A percentile compares a stretch with the other conserved stretches of the same genome.
phyloP scores from a whole-genome alignment of 2,797 vertebrate species.

The Gambelia wislizenii region DNA sequence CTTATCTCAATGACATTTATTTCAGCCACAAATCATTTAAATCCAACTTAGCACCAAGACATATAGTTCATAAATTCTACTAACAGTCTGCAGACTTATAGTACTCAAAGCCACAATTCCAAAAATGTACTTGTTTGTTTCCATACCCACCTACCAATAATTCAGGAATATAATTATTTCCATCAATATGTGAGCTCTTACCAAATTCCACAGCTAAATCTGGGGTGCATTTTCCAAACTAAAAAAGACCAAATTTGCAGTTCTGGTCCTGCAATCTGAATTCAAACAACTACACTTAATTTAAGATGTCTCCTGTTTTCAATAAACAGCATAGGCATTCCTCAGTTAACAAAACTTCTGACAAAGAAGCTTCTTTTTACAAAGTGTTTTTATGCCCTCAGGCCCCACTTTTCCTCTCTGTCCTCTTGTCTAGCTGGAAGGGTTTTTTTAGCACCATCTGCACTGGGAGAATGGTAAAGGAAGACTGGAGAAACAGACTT shows the following conservation, averaged over 20 bases:
- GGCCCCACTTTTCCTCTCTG: too few species aligned
- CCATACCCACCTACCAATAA: slow-evolving; percentile 44
- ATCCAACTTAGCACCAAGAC: slow-evolving; percentile 67
- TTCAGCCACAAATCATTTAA: slow-evolving; percentile 74
- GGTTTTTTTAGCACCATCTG: too few species aligned
- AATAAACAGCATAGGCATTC: neutral
- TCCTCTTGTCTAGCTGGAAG: too few species aligned
- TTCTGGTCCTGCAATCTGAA: neutral
- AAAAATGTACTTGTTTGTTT: slow-evolving; percentile 56
- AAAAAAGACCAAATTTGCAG: neutral
- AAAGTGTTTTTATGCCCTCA: too few species aligned
- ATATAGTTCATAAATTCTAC: slow-evolving; percentile 72
- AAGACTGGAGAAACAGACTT: too few species aligned
- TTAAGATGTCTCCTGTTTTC: neutral
- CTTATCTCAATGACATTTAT: slow-evolving; percentile 72
- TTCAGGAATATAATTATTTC: slow-evolving; percentile 21
- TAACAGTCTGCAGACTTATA: slow-evolving; percentile 49
- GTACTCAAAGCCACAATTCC: slow-evolving; percentile 69
- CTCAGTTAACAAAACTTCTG: too few species aligned
- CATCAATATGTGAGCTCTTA: neutral
- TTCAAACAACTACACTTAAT: neutral
- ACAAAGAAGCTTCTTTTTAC: too few species aligned
- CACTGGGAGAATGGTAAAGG: too few species aligned
- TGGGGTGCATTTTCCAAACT: neutral
- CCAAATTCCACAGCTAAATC: neutral